Evolutionary conservation across 2,797 vertebrate genomes (phyloP).

Genomic region (Malacoraja senta): DNA sequence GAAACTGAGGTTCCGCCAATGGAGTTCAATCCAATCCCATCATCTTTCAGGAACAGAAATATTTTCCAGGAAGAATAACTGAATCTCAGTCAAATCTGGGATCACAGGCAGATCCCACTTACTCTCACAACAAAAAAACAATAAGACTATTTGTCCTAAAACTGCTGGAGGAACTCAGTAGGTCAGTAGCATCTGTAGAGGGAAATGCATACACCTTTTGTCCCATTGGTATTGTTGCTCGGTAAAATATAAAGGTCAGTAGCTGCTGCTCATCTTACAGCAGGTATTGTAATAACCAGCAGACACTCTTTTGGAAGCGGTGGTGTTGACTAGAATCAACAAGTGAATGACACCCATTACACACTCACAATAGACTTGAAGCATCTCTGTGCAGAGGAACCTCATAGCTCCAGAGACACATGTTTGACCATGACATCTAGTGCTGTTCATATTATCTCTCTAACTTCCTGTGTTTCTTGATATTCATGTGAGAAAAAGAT

Average conservation of each 20-base stretch:
- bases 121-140: neutral
- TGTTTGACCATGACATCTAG: too few species aligned
- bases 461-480: too few species aligned
- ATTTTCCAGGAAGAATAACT: neutral
- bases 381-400: too few species aligned
- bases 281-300: neutral
- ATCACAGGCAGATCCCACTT: neutral
- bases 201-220: neutral
- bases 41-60: neutral
- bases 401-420: too few species aligned
- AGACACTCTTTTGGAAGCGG: neutral
- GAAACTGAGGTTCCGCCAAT: neutral
- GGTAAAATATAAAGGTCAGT: neutral
- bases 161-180: too few species aligned
- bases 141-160: neutral
- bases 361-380: neutral
- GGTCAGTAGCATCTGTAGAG: too few species aligned
- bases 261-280: neutral
- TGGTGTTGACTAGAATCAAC: neutral
- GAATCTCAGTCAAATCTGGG: neutral
- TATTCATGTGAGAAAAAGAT: too few species aligned
- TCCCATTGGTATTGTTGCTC: neutral
- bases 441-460: too few species aligned
- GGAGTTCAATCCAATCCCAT: neutral
- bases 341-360: neutral